Percentiles rank a stretch among this genome's conserved stretches.
Evolutionary conservation across 2,113 vertebrate genomes (phyloP).

Genomic region (Regulus satrapa): DNA sequence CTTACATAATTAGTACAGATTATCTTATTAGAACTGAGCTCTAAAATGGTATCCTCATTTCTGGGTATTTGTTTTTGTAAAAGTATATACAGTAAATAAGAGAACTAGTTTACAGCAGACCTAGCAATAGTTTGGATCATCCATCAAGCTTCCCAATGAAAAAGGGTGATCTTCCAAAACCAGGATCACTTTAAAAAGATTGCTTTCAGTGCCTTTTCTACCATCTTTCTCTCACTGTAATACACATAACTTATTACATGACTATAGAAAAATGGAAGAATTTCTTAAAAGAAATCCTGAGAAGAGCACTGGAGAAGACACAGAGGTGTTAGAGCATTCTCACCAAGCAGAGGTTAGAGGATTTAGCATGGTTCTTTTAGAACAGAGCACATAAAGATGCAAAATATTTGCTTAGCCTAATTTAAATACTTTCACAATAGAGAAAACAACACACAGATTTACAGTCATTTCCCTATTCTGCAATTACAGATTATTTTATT

Average conservation of each 20-base stretch:
- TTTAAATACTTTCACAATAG: not conserved
- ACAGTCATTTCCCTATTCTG: not conserved
- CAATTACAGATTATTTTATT: not conserved
- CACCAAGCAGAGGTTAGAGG: not conserved
- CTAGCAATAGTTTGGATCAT: not conserved
- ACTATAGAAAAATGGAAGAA: not conserved
- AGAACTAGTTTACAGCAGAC: not conserved
- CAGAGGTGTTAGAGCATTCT: not conserved
- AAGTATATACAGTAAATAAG: not conserved
- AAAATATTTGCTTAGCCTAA: not conserved
- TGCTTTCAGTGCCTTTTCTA: not conserved
- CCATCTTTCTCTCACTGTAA: not conserved
- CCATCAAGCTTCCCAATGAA: not conserved
- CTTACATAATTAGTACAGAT: not conserved
- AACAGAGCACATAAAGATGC: not conserved
- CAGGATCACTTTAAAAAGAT: not conserved
- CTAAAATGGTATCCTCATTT: not conserved
- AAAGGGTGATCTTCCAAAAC: not conserved
- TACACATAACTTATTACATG: not conserved
- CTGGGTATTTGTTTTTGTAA: not conserved
- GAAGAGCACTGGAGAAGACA: not conserved
- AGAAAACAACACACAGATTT: not conserved
- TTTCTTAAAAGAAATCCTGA: not conserved
- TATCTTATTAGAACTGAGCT: not conserved
- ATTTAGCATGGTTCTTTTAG: not conserved